A percentile compares a stretch with the other conserved stretches of the same genome.
These are phyloP conservation scores for Siniperca undulata DNA, from an alignment of 2,797 vertebrate species.

Conservation along the genomic window DNA sequence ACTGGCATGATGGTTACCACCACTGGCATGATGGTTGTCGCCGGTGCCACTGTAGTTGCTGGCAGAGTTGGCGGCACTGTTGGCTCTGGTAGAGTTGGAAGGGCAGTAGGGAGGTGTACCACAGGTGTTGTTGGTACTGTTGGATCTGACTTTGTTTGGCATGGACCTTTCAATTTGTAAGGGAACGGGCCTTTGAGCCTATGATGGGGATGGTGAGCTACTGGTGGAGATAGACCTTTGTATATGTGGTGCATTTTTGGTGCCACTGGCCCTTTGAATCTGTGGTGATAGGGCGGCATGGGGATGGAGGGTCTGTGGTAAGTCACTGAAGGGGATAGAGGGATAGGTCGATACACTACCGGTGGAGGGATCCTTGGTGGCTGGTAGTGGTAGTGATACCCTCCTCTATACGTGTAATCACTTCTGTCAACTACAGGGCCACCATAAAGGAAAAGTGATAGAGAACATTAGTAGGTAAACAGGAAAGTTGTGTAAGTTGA, in stretches of 20 bases:
- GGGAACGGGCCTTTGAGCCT: conserved; percentile 58
- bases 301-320: conserved; percentile 75
- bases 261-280: conserved; percentile 65
- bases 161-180: conserved; percentile 70
- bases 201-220: conserved; percentile 65
- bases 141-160: conserved; percentile 52
- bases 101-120: conserved; percentile 44
- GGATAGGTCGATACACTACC: conserved; percentile 75
- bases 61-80: conserved; percentile 54
- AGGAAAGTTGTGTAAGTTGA: conserved; percentile 64
- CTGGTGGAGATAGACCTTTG: conserved; percentile 68
- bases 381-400: conserved; percentile 84
- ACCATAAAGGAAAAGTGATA: conserved; percentile 82
- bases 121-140: conserved; percentile 54
- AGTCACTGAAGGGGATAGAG: conserved; percentile 75
- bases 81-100: conserved; percentile 47
- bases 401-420: conserved; percentile 86
- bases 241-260: conserved; percentile 67
- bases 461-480: conserved; percentile 77
- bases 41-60: conserved; percentile 45
- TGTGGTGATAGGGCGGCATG: conserved; percentile 68
- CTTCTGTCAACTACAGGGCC: conserved; percentile 83
- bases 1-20: conserved; percentile 51
- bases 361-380: conserved; percentile 80
- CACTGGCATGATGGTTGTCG: conserved; percentile 56